Evolutionary conservation across 2,888 invertebrate species (phyloP).

Genomic region (Nyleta sp.): DNA sequence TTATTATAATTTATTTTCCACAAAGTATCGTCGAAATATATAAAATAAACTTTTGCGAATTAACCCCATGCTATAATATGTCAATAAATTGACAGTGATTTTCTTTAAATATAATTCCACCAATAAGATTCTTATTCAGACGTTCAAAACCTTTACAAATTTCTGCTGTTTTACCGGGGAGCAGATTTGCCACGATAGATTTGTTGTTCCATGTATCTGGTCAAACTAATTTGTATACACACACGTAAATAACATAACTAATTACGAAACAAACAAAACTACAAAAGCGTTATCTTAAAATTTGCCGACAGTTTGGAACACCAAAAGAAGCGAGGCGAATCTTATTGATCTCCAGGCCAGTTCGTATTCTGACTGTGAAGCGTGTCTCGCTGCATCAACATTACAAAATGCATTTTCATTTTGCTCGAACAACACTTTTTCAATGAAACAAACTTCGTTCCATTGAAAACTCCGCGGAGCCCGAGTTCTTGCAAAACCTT

Average conservation of each 20-base stretch:
- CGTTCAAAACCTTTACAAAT: too few species aligned
- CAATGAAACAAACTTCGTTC: slow-evolving; percentile 18
- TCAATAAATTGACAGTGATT: too few species aligned
- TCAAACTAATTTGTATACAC: too few species aligned
- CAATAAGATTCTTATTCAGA: too few species aligned
- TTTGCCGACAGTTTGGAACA: slow-evolving; percentile 16
- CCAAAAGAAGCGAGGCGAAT: slow-evolving; percentile 40
- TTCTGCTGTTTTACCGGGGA: too few species aligned
- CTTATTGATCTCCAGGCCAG: slow-evolving; percentile 48
- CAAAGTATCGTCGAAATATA: too few species aligned
- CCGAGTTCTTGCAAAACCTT: neutral
- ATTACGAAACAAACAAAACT: neutral
- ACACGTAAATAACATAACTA: neutral
- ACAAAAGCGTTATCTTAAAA: neutral
- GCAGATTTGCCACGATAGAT: too few species aligned
- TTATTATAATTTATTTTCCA: too few species aligned
- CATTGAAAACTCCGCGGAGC: slow-evolving; percentile 4
- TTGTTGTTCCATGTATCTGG: too few species aligned
- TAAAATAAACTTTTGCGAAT: too few species aligned
- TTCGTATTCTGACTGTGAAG: slow-evolving; percentile 18
- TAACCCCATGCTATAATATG: too few species aligned
- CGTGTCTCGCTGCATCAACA: slow-evolving; percentile 26
- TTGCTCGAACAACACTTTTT: slow-evolving; percentile 6
- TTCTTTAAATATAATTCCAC: too few species aligned
- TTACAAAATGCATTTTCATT: slow-evolving; percentile 16